phyloP scores from a whole-genome alignment of 2,888 invertebrate species.

The Tiliacea citrago region DNA sequence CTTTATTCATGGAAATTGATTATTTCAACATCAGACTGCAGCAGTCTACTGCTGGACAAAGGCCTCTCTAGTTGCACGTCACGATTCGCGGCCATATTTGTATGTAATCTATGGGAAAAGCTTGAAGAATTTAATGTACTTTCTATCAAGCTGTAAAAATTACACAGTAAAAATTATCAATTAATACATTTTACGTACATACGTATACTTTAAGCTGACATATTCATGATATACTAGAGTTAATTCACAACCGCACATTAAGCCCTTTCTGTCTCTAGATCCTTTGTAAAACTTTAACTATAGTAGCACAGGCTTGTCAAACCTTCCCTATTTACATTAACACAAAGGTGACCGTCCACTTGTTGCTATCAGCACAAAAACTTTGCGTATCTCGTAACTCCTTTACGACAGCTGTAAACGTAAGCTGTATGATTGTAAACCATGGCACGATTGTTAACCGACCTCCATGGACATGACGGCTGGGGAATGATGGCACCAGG shows the following conservation, averaged over 20 bases:
- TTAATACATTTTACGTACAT: too few species aligned
- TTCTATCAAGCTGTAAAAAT: too few species aligned
- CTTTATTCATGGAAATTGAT: neutral
- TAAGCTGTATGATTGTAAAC: conserved; percentile 1
- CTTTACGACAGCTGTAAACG: conserved; percentile 30
- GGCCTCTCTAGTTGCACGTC: too few species aligned
- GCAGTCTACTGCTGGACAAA: too few species aligned
- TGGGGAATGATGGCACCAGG: neutral
- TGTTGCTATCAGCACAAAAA: conserved; percentile 29
- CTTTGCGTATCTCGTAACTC: conserved; percentile 25
- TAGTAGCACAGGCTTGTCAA: conserved; percentile 13
- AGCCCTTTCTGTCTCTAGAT: neutral
- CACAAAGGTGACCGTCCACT: conserved; percentile 29
- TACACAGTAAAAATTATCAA: too few species aligned
- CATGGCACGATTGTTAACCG: conserved; percentile 15
- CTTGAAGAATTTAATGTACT: too few species aligned
- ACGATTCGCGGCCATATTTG: too few species aligned
- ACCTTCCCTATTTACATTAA: neutral
- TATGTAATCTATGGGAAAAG: too few species aligned
- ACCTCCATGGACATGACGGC: too few species aligned
- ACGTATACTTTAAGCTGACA: neutral
- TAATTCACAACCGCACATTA: neutral
- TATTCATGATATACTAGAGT: neutral
- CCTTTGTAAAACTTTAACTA: conserved; percentile 7
- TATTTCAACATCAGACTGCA: too few species aligned